Conservation (phyloP, 53 echinoderm and acorn worm species). For the Holothuria scabra region DNA sequence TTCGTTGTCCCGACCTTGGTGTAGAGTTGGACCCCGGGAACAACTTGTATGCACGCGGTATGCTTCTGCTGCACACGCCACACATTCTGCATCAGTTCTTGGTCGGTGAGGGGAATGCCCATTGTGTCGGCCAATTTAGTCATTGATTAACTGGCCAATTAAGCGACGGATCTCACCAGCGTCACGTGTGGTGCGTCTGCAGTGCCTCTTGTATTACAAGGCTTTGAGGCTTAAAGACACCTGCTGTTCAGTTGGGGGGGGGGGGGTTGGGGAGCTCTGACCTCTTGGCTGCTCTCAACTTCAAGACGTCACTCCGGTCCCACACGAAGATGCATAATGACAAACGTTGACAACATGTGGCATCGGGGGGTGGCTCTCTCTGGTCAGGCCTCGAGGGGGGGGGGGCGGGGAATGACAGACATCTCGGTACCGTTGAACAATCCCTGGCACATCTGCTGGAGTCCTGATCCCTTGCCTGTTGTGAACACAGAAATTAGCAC, state of each 20-base stretch:
- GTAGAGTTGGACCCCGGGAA: constrained; percentile 56
- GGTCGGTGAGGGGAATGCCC: constrained; percentile 49
- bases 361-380: constrained; percentile 53
- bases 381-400: constrained; percentile 27
- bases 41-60: constrained; percentile 63
- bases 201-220: constrained; percentile 42
- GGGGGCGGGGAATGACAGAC: constrained; percentile 26
- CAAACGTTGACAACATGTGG: constrained; percentile 28
- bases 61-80: constrained; percentile 72
- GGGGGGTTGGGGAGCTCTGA: background rate
- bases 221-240: constrained; percentile 23
- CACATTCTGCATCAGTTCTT: constrained; percentile 47
- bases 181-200: constrained; percentile 34
- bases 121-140: constrained; percentile 46
- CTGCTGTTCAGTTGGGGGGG: constrained; percentile 12
- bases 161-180: constrained; percentile 4
- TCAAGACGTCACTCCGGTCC: no score
- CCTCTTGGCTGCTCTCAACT: no score
- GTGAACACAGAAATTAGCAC: no score
- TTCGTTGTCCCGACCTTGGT: constrained; percentile 46
- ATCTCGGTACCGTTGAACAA: constrained; percentile 41
- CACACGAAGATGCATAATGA: no score
- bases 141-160: no score
- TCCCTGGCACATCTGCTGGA: no score
- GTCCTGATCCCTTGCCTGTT: no score